Evolutionary conservation across 2,113 vertebrate genomes (phyloP).

Genomic region (Crotophaga sulcirostris): DNA sequence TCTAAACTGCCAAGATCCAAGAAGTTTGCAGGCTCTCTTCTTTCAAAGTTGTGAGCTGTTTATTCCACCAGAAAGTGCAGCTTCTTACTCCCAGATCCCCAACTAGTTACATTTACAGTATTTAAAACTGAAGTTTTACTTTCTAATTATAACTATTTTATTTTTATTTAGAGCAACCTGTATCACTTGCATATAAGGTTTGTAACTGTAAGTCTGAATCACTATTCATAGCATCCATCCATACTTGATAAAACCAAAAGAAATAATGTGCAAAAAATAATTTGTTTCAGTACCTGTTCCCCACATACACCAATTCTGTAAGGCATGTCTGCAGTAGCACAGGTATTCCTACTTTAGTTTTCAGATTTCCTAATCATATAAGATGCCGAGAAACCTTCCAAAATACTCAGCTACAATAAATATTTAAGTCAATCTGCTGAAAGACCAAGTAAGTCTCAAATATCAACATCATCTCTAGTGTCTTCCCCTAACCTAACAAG

Average conservation of each 20-base stretch:
- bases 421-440: neutral
- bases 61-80: neutral
- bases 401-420: neutral
- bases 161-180: neutral
- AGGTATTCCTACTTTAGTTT: neutral
- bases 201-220: neutral
- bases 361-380: neutral
- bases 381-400: neutral
- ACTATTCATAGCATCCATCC: no score
- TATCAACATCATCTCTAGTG: neutral
- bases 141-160: neutral
- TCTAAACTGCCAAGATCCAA: neutral
- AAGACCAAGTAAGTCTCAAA: neutral
- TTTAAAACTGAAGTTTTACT: neutral
- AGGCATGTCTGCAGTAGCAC: neutral
- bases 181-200: neutral
- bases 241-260: no score
- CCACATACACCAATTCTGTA: fast-evolving
- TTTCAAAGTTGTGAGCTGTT: neutral
- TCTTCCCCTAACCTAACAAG: neutral
- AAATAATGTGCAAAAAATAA: neutral
- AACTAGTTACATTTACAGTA: neutral
- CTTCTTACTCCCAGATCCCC: neutral
- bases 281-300: neutral
- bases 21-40: neutral